Evolutionary conservation across 2,113 vertebrate genomes (phyloP), one percentile per base, ranked within the genome.

Genomic region (Cheirogaleus medius): DNA sequence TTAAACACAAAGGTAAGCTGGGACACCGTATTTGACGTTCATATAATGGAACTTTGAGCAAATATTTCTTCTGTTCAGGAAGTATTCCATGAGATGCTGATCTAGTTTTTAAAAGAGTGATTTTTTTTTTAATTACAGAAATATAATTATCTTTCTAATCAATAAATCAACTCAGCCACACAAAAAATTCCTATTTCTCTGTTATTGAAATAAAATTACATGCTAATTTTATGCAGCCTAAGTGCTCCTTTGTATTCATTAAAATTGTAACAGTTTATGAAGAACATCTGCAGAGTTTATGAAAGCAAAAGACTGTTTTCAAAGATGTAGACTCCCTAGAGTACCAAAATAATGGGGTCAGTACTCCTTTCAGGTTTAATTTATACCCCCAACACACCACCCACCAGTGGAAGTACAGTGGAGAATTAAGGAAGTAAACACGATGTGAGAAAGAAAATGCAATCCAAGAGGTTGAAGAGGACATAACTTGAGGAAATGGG

Each of bases 1-100:
- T 92, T 96, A 99, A 97, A 17, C 66, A 14, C 11, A 9, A 47
- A 64, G 98, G 98, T 1, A 98, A 95, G 29, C 98, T 99, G 54
- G 91, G 91, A 63, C 96, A 98, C 68, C 83, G 97, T 83, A 83
- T 87, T 44, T 32, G 69, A 83, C 58, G 91, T 74, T 95, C 73
- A 87, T 94, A 92, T 56, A 95, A 27, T 94, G 98, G 96, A 84
- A 98, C 1, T 63, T 66, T 96, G 56, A 97, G 96, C 29, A 64
- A 87, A 81, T 82, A 94, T 91, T 98, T 98, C 64, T 88, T 84
- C 32, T 97, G 20, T 97, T n/a, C 56, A 95, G 81, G 84, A 96
- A 98, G 96, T 47, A 91, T 87, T 90, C 95, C 98, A 4, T 98
- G 86, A 97, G 98, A 98, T 17, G 10, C 0, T 83, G 97, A 95